Evolutionary conservation across 1,140 invertebrate species (phyloP).

Genomic region (Metaphire vulgaris): DNA sequence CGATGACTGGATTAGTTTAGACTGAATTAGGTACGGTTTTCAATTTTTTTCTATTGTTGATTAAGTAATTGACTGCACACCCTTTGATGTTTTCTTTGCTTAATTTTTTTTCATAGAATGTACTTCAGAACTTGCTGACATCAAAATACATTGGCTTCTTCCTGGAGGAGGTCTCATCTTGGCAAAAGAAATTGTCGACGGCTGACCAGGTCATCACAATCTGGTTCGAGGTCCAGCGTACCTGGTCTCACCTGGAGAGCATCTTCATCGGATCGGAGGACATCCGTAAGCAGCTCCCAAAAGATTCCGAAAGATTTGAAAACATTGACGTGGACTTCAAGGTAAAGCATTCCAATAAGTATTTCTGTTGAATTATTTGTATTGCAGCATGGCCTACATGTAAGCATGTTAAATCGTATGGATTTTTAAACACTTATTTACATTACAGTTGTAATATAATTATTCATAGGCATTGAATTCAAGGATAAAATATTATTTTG

Average conservation of each 20-base stretch:
- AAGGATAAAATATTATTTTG: no score
- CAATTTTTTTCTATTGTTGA: no score
- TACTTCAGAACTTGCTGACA: conserved; percentile 87
- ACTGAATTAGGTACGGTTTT: no score
- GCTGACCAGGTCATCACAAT: conserved; percentile 82
- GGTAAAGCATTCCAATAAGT: no score
- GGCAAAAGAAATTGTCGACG: conserved; percentile 86
- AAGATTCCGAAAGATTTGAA: conserved; percentile 86
- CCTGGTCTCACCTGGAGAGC: conserved; percentile 94
- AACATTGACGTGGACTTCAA: conserved; percentile 85
- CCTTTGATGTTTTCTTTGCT: neutral
- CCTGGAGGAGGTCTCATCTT: conserved; percentile 81
- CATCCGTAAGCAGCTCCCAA: conserved; percentile 85
- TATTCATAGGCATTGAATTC: no score
- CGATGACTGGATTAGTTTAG: no score
- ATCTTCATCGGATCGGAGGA: conserved; percentile 98
- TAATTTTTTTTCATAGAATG: conserved; percentile 59
- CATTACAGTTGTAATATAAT: no score
- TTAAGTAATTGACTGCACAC: no score
- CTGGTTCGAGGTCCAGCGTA: conserved; percentile 93
- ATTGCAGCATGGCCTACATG: no score
- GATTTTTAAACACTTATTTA: no score
- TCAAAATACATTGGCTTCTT: conserved; percentile 96
- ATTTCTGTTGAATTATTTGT: no score
- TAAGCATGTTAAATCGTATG: no score